phyloP scores from a whole-genome alignment of 2,888 invertebrate species.

The Drosophila histrio region DNA sequence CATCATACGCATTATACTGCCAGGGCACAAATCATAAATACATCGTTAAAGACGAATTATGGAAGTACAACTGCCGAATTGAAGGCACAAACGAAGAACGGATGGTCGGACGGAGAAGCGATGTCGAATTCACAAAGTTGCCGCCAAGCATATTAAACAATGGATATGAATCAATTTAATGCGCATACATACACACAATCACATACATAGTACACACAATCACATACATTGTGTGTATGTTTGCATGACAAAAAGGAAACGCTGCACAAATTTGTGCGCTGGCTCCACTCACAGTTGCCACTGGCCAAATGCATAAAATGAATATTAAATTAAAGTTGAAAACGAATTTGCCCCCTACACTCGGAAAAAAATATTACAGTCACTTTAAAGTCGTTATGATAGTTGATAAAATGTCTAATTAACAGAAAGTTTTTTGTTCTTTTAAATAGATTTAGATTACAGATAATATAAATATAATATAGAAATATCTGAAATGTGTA shows the following conservation, averaged over 20 bases:
- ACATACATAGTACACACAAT: slow-evolving; percentile 5
- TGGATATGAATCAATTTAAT: slow-evolving; percentile 80
- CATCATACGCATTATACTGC: slow-evolving; percentile 49
- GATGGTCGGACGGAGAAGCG: slow-evolving; percentile 3
- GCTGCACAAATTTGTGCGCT: slow-evolving; percentile 72
- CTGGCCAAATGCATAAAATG: slow-evolving; percentile 76
- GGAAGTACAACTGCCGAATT: slow-evolving; percentile 57
- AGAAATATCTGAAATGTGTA: no score
- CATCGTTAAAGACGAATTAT: slow-evolving; percentile 69
- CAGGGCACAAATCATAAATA: slow-evolving; percentile 65
- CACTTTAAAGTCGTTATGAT: no score
- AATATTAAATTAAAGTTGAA: slow-evolving; percentile 78
- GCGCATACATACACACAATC: slow-evolving; percentile 36
- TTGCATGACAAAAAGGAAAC: slow-evolving; percentile 65
- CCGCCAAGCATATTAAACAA: slow-evolving; percentile 80
- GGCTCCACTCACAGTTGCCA: slow-evolving; percentile 29
- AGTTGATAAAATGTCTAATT: no score
- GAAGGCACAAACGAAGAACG: slow-evolving; percentile 28
- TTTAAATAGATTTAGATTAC: no score
- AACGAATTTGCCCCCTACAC: slow-evolving; percentile 72
- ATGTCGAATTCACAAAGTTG: slow-evolving; percentile 41
- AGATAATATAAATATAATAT: no score
- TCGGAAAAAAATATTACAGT: no score
- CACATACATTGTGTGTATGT: slow-evolving; percentile 23
- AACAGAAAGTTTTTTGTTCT: no score